Evolutionary conservation across 1,140 invertebrate genomes (phyloP), one percentile per base, ranked within the genome.

Genomic region (Zaprionus gabonicus): DNA sequence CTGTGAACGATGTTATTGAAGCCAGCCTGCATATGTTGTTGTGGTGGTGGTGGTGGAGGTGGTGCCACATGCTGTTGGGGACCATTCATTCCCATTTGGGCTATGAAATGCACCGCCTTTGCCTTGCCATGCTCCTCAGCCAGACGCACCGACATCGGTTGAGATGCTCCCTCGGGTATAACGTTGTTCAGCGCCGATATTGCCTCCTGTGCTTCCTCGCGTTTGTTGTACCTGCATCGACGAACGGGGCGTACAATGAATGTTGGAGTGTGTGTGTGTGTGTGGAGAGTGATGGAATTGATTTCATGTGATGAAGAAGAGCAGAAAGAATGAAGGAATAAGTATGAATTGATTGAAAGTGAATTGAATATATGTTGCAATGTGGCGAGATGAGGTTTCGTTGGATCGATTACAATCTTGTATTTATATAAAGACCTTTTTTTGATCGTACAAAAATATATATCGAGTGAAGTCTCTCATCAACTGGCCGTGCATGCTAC

Each of bases 81-180:
- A 38, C 69, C 77, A 17, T 17, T 17, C 82, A 92, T 82, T 28
- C 91, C 84, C 84, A 92, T 76, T 73, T 92, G 91, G n/a, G 84
- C 79, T 87, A 92, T 91, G 44, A 91, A 93, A 31, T 91, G 90
- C 13, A 88, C 85, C 5, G 97, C 97, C 87, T 97, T 97, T 91
- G 97, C 96, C 92, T 98, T 98, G 13, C 97, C 97, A 91, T 98
- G 98, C 92, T 99, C 98, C 92, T 98, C 97, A 0, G 98, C 98
- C 81, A 98, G 93, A 1, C 93, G 92, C 94, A 99, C 97, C 68
- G 95, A 95, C 10, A 99, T 93, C 10, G 97, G 96, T 85, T 98
- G 96, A 38, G 95, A 96, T 51, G 96, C 96, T 75, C 97, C 97
- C 74, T 97, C 96, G 27, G 97, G 96, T 80, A 97, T 95, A 70